These are phyloP conservation scores for Enteromius fasciolatus DNA, from an alignment of 2,797 vertebrate species.

Conservation along the genomic window DNA sequence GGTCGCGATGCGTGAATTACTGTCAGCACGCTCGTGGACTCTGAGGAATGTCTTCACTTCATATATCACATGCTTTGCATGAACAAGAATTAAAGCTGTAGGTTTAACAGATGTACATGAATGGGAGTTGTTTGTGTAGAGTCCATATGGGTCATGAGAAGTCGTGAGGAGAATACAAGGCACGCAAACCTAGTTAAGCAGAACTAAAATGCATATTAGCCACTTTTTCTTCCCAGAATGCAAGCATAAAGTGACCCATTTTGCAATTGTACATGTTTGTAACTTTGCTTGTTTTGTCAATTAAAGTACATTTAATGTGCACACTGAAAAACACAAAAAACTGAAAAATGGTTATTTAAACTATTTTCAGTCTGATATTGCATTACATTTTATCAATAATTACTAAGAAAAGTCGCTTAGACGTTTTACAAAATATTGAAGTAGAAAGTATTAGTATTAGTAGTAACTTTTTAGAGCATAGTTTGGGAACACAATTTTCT, in stretches of 20 bases:
- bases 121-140: slow-evolving; percentile 19
- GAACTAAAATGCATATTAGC: not conserved
- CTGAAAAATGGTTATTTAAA: not conserved
- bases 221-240: not conserved
- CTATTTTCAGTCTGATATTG: not conserved
- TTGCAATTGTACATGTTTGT: not conserved
- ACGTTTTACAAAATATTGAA: not conserved
- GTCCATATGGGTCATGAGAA: slow-evolving; percentile 16
- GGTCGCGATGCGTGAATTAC: slow-evolving; percentile 55
- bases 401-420: not conserved
- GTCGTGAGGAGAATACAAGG: slow-evolving; percentile 2
- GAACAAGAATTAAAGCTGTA: slow-evolving; percentile 37
- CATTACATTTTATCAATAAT: not conserved
- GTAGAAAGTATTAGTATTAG: not conserved
- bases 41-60: slow-evolving; percentile 64
- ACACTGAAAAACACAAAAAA: not conserved
- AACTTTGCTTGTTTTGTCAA: not conserved
- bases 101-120: slow-evolving; percentile 31
- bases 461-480: not conserved
- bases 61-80: slow-evolving; percentile 56
- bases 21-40: slow-evolving; percentile 60
- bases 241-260: not conserved
- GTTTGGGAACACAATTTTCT: not conserved
- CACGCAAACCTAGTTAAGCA: not conserved
- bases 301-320: not conserved